Evolutionary conservation across 1,140 invertebrate genomes (phyloP).

Genomic region (Bathynomus jamesi): DNA sequence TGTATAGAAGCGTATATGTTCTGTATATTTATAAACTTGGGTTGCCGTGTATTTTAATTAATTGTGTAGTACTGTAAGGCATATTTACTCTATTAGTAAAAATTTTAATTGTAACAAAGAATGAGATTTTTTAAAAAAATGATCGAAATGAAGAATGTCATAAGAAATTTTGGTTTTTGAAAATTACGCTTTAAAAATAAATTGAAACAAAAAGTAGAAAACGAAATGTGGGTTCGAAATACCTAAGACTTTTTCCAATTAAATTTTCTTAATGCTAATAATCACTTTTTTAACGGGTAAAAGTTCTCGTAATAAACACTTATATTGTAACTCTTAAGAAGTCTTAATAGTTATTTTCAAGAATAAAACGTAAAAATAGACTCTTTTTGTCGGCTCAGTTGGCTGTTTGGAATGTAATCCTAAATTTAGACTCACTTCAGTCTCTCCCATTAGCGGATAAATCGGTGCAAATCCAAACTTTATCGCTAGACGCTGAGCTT

Average conservation of each 20-base stretch:
- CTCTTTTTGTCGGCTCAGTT: constrained; percentile 16
- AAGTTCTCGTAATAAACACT: background rate
- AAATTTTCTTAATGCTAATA: background rate
- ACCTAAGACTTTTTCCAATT: background rate
- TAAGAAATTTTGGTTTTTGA: no score
- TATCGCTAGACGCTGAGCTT: constrained; percentile 35
- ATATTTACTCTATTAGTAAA: no score
- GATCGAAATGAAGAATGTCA: no score
- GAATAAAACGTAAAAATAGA: background rate
- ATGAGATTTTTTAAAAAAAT: no score
- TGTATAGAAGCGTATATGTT: background rate
- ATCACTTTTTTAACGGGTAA: background rate
- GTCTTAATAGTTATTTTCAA: background rate
- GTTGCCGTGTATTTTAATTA: background rate
- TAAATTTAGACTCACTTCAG: constrained; percentile 32
- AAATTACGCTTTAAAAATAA: no score
- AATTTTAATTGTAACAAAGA: no score
- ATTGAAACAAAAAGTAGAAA: no score
- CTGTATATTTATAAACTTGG: background rate
- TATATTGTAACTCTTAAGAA: background rate
- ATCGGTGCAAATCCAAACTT: constrained; percentile 35
- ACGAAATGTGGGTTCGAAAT: background rate
- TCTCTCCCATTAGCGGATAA: constrained; percentile 36
- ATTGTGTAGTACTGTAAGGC: background rate
- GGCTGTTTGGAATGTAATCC: constrained; percentile 32